These are phyloP conservation scores for Patagioenas fasciata DNA, from an alignment of 2,113 vertebrate species.

Conservation along the genomic window DNA sequence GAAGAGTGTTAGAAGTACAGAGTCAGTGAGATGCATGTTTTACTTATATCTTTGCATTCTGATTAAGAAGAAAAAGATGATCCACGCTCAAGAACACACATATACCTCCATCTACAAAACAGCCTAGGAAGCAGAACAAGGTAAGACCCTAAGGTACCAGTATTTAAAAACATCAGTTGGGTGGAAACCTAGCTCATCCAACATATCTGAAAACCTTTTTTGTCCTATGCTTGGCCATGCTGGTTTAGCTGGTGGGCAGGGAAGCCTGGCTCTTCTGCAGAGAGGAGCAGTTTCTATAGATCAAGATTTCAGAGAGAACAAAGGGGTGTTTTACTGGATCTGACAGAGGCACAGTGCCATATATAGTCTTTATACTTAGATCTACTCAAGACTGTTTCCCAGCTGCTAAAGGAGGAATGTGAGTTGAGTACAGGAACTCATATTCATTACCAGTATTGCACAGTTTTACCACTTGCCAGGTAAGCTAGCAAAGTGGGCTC, in stretches of 20 bases:
- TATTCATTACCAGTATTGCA: neutral
- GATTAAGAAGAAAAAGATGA: conserved; percentile 23
- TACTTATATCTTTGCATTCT: conserved; percentile 12
- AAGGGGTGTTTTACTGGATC: neutral
- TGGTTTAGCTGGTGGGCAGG: neutral
- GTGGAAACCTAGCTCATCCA: neutral
- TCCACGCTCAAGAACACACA: neutral
- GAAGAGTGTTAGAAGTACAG: neutral
- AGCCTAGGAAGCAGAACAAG: conserved; percentile 24
- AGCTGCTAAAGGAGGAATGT: neutral
- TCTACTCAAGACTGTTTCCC: neutral
- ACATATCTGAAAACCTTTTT: neutral
- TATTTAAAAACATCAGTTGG: neutral
- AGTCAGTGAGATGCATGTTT: neutral
- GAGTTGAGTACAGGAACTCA: neutral
- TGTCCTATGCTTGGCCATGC: neutral
- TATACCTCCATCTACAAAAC: conserved; percentile 28
- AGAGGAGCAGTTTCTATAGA: neutral
- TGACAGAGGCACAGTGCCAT: neutral
- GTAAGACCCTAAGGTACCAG: neutral
- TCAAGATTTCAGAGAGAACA: neutral
- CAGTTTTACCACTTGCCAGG: neutral
- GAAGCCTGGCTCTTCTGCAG: neutral
- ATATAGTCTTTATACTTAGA: neutral
- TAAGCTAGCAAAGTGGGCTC: neutral